Evolutionary conservation across 2,888 invertebrate genomes (phyloP).

Genomic region (Leucoma salicis): DNA sequence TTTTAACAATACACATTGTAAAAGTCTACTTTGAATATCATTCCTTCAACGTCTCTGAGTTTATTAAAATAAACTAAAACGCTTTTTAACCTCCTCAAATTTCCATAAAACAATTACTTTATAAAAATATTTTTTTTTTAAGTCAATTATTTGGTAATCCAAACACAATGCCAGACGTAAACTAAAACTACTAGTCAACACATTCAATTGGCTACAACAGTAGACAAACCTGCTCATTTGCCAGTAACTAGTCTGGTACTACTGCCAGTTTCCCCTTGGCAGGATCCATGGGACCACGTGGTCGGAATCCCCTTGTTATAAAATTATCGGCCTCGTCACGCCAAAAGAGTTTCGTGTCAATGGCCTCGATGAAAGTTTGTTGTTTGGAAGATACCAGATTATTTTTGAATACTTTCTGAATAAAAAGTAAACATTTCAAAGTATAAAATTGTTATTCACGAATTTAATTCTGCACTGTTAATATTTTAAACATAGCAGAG

Average conservation of each 20-base stretch:
- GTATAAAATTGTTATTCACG: background rate
- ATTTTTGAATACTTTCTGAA: constrained; percentile 5
- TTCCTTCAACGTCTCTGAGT: no score
- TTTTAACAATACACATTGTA: no score
- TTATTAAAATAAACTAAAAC: no score
- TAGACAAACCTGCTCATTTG: constrained; percentile 47
- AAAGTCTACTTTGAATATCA: no score
- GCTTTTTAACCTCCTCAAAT: no score
- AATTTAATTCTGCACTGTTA: background rate
- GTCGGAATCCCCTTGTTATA: constrained; percentile 42
- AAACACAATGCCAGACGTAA: constrained; percentile 27
- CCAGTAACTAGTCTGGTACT: constrained; percentile 53
- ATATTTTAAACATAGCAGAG: background rate
- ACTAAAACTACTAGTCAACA: constrained; percentile 58
- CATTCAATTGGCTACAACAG: constrained; percentile 50
- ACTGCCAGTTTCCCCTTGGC: constrained; percentile 42
- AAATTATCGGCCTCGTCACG: constrained; percentile 33
- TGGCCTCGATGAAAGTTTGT: constrained; percentile 19
- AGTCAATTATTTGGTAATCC: constrained; percentile 6
- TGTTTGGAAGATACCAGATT: background rate
- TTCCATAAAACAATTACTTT: background rate
- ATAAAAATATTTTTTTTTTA: background rate
- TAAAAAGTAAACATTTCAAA: constrained; percentile 7
- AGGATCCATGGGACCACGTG: constrained; percentile 40
- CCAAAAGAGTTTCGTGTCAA: constrained; percentile 34